Evolutionary conservation across 1,140 invertebrate species (phyloP).

Genomic region (Zelostemma sp.): DNA sequence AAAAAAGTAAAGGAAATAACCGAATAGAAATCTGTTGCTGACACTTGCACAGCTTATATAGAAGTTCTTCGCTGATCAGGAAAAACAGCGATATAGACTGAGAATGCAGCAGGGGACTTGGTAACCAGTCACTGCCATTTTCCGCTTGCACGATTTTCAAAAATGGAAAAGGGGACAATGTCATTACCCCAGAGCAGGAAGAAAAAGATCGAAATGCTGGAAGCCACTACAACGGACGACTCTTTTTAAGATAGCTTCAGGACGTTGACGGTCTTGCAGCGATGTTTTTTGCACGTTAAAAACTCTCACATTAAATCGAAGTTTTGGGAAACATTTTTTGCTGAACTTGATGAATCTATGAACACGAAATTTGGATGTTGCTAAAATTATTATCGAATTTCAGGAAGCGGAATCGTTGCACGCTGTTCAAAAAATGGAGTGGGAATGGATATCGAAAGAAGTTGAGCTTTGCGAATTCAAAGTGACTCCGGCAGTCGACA

Average conservation of each 20-base stretch:
- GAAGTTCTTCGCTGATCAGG: conserved; percentile 88
- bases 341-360: too few relatives aligned
- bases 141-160: conserved; percentile 94
- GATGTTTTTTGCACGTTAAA: too few relatives aligned
- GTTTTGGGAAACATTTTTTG: too few relatives aligned
- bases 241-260: conserved; percentile 96
- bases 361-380: too few relatives aligned
- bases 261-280: conserved; percentile 95
- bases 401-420: conserved; percentile 95
- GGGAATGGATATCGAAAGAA: conserved; percentile 97
- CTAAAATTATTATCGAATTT: conserved; percentile 10
- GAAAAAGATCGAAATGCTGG: conserved; percentile 93
- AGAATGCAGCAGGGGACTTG: conserved; percentile 89
- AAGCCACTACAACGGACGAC: conserved; percentile 91
- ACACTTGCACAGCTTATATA: conserved; percentile 81
- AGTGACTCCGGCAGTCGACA: conserved; percentile 81
- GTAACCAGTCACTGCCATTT: conserved; percentile 92
- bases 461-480: conserved; percentile 84
- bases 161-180: conserved; percentile 94
- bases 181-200: conserved; percentile 94
- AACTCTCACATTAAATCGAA: too few relatives aligned
- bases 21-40: conserved; percentile 82
- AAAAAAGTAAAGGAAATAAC: conserved; percentile 85
- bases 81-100: conserved; percentile 84
- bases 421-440: conserved; percentile 95